Evolutionary conservation across 2,888 invertebrate genomes (phyloP).

Genomic region (Leptura quadrifasciata): DNA sequence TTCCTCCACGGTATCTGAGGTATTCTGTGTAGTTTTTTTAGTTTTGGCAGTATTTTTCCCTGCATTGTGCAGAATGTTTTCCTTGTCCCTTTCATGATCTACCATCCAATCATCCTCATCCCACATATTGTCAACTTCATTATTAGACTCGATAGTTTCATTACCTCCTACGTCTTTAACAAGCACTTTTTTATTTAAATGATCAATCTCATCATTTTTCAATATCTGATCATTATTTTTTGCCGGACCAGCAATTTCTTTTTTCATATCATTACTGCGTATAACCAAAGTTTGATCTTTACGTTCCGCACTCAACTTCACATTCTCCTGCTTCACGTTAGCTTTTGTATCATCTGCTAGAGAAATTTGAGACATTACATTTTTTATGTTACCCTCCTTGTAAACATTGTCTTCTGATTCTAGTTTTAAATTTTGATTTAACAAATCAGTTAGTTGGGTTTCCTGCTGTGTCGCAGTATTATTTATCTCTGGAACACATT

Average conservation of each 20-base stretch:
- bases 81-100: constrained; percentile 16
- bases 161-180: background rate
- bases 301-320: background rate
- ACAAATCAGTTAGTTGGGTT: background rate
- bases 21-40: background rate
- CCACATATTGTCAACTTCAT: constrained; percentile 6
- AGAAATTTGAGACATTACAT: background rate
- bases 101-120: constrained; percentile 1
- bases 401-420: background rate
- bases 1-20: constrained; percentile 55
- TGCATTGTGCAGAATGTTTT: background rate
- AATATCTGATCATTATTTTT: background rate
- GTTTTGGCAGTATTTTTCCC: background rate
- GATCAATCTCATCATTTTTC: background rate
- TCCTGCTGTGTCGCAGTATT: background rate
- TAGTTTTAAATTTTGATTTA: background rate
- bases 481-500: constrained; percentile 29
- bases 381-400: background rate
- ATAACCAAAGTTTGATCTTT: background rate
- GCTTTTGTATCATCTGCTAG: background rate
- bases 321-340: background rate
- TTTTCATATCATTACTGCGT: background rate
- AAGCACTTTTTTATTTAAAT: background rate
- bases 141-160: background rate
- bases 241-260: background rate